phyloP scores from a whole-genome alignment of 2,113 vertebrate species.

The Nymphicus hollandicus region DNA sequence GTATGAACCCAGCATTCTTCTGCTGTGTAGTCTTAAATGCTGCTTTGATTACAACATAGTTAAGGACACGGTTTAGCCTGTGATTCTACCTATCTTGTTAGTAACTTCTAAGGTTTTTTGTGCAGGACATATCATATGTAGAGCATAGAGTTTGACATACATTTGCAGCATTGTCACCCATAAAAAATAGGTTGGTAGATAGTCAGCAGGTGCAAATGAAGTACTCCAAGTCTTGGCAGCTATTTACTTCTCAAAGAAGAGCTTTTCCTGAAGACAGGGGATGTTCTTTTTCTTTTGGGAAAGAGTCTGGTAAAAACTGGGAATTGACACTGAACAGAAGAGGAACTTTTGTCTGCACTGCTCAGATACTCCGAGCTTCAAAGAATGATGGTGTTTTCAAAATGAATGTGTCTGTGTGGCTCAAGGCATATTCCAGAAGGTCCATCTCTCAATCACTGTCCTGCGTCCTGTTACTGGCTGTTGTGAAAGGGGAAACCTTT shows the following conservation, averaged over 20 bases:
- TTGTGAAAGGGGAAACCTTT: not conserved
- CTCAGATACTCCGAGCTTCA: not conserved
- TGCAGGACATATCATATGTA: fast-evolving
- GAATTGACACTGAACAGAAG: not conserved
- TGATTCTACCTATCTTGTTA: not conserved
- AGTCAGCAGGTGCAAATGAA: not conserved
- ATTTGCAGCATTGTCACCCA: not conserved
- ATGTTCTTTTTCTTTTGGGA: not conserved
- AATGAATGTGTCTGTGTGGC: not conserved
- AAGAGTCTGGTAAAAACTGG: not conserved
- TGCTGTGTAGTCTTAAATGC: not conserved
- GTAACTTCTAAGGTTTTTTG: not conserved
- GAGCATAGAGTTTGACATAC: not conserved
- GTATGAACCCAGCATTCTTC: not conserved
- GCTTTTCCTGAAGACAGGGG: not conserved
- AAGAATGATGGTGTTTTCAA: not conserved
- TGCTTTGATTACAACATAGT: not conserved
- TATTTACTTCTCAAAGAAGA: not conserved
- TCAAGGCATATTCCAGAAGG: not conserved
- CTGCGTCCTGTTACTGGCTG: not conserved
- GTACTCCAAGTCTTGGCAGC: not conserved
- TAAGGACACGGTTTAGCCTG: not conserved
- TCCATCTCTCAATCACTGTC: not conserved
- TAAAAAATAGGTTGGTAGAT: not conserved
- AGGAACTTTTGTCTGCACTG: not conserved